Base-by-base conservation (phyloP, 2,113 vertebrate species). In the Pterophyllum scalare region DNA sequence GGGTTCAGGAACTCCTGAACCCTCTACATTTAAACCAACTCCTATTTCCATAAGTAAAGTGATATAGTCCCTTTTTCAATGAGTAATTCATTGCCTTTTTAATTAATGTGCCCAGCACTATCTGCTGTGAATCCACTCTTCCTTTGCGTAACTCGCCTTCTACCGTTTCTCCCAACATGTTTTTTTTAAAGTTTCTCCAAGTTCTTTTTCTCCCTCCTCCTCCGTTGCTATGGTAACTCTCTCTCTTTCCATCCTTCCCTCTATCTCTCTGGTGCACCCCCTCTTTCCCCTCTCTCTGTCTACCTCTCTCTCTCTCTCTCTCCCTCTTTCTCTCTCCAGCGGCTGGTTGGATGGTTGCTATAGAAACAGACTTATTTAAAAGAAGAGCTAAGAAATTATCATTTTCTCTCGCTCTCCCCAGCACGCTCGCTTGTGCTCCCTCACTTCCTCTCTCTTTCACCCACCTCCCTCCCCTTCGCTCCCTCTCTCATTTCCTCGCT, bases 281-380 rank as follows among this genome's bases (percentile, higher is more conserved):
- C 81, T 75, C 90, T 89, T 82, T 59, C 85, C 89, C 85, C 88
- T 62, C 65, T 24, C 72, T 54, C 83, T 59, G 58, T 72, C 70
- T 49, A 35, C 33, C 82, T 57, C 57, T 83, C 87, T 90, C 89
- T 70, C 28, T 12, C 65, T 79, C 82, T 78, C 59, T 56, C 85
- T 49, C 88, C 58, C 79, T 56, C 75, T 61, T 82, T 70, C 46
- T 82, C 90, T 90, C 90, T 91, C 87, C 77, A 86, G 87, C 49
- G 86, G 91, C 92, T 93, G 92, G 94, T 91, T 91, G 90, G 90
- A 92, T 76, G 88, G 94, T 95, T 95, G 95, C 95, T 95, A 95
- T 95, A 91, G 94, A 95, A 95, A 95, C 95, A 95, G 92, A 94
- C 91, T 94, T 93, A 94, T 94, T 95, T 94, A 93, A 94, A 93